Percentiles rank a stretch among this genome's conserved stretches.
Conservation (phyloP, 2,888 invertebrate species). For the Sisyra nigra region DNA sequence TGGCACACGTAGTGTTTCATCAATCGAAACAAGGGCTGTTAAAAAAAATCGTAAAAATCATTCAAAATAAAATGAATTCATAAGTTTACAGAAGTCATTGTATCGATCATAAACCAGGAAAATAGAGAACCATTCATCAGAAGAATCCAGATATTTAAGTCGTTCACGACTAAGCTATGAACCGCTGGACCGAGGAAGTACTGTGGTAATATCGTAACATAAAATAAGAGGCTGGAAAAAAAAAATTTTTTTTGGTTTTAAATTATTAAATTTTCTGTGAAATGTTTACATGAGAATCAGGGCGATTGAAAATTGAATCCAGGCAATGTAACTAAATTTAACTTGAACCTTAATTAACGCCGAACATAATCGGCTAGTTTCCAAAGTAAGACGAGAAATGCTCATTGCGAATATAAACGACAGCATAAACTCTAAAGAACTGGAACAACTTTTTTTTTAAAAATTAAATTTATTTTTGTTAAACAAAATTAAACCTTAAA, state of each 20-base stretch:
- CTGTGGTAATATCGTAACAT: slow-evolving; percentile 1
- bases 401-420: not conserved
- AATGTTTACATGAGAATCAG: not conserved
- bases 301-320: slow-evolving; percentile 1
- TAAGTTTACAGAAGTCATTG: not conserved
- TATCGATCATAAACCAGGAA: slow-evolving; percentile 2
- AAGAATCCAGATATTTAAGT: not conserved
- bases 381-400: slow-evolving; percentile 1
- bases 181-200: slow-evolving; percentile 3
- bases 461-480: no score
- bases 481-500: not conserved
- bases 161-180: not conserved
- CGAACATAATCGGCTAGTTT: not conserved
- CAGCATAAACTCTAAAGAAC: not conserved
- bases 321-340: not conserved
- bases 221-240: not conserved
- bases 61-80: not conserved
- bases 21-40: slow-evolving; percentile 2
- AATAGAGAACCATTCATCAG: not conserved
- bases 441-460: not conserved
- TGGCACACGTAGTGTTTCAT: slow-evolving; percentile 2
- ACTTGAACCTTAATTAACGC: not conserved
- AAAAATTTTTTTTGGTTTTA: not conserved
- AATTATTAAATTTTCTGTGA: no score
- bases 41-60: not conserved